Conservation (phyloP, 2,888 invertebrate species). For the Ophioninae sp. region DNA sequence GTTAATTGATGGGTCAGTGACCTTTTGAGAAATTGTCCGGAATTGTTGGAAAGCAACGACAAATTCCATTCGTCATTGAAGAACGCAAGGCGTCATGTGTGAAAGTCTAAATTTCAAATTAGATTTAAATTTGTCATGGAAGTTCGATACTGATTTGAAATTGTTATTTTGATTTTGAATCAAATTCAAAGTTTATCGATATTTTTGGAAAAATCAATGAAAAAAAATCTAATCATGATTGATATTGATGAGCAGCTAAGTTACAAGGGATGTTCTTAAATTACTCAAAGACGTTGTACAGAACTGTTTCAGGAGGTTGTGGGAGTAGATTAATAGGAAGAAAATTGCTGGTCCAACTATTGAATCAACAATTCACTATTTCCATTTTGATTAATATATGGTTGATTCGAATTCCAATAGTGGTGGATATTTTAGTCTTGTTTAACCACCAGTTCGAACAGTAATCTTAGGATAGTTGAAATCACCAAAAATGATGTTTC, state of each 20-base stretch:
- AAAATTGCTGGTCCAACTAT: neutral
- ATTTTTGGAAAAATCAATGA: neutral
- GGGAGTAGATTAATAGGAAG: neutral
- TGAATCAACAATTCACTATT: neutral
- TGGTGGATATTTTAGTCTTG: no score
- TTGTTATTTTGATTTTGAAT: neutral
- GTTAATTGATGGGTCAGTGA: conserved; percentile 52
- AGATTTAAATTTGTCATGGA: neutral
- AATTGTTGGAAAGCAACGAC: conserved; percentile 6
- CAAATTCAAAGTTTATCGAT: neutral
- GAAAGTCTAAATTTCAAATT: neutral
- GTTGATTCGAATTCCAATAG: no score
- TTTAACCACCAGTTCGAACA: neutral
- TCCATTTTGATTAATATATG: neutral
- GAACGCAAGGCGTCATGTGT: neutral
- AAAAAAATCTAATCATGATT: neutral
- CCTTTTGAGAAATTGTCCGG: conserved; percentile 38
- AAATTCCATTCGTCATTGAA: conserved; percentile 3
- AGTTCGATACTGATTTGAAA: neutral
- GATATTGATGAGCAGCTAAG: no score
- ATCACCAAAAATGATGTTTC: neutral
- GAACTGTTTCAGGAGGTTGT: neutral
- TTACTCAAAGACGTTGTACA: no score
- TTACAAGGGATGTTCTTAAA: no score
- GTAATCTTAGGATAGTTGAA: neutral